Evolutionary conservation across 2,888 invertebrate species (phyloP).

Genomic region (Dendrolimus pini): DNA sequence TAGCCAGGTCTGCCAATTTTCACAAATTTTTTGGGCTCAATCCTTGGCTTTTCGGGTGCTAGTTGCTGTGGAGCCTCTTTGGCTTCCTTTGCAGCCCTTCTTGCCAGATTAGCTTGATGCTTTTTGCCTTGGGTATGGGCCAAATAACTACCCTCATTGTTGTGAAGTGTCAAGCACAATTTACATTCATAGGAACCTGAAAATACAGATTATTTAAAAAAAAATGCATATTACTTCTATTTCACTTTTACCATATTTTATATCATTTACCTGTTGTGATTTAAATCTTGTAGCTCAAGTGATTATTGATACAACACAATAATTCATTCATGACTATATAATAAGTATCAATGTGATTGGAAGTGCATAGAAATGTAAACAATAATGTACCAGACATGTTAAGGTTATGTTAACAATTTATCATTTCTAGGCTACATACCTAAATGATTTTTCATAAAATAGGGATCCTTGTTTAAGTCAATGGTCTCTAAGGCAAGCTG

Average conservation of each 20-base stretch:
- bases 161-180: constrained; percentile 97
- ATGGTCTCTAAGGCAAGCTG: constrained; percentile 99
- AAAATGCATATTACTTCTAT: too few species aligned
- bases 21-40: constrained; percentile 99
- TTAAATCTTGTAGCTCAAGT: too few species aligned
- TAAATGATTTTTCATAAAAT: constrained; percentile 99
- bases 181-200: constrained; percentile 98
- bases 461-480: constrained; percentile 99
- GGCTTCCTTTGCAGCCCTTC: constrained; percentile 98
- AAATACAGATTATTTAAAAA: constrained; percentile 16
- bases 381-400: too few species aligned
- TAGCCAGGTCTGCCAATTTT: constrained; percentile 99
- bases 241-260: too few species aligned
- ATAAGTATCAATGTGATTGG: too few species aligned
- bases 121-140: constrained; percentile 99
- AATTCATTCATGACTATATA: too few species aligned
- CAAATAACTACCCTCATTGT: constrained; percentile 99
- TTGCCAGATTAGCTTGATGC: constrained; percentile 98
- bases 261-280: too few species aligned
- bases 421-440: constrained; percentile 61
- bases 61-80: constrained; percentile 97
- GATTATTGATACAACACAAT: too few species aligned
- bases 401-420: too few species aligned
- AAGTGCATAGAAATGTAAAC: too few species aligned
- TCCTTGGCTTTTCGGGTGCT: constrained; percentile 96